Percentiles rank a stretch among this genome's conserved stretches.
Evolutionary conservation across 2,797 vertebrate genomes (phyloP).

Genomic region (Octomys mimax): DNA sequence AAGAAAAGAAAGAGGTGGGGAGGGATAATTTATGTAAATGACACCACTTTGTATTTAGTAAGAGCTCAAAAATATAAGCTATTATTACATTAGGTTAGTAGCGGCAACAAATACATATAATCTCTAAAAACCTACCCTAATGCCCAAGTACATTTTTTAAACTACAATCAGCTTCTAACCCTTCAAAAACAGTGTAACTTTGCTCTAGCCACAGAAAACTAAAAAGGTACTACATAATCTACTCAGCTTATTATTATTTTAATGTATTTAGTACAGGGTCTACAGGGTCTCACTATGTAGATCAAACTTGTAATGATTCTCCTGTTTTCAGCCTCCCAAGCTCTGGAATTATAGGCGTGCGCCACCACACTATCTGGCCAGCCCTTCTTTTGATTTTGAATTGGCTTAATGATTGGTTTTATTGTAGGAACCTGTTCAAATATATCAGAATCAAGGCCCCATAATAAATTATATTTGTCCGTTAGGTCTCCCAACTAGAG

Average conservation of each 20-base stretch:
- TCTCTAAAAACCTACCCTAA: neutral
- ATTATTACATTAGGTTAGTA: neutral
- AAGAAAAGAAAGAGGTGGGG: conserved; percentile 10
- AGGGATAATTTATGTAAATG: neutral
- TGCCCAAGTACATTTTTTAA: neutral
- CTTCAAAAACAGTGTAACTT: conserved; percentile 30
- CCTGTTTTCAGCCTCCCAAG: too few relatives aligned
- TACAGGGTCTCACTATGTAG: too few relatives aligned
- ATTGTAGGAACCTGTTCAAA: conserved; percentile 10
- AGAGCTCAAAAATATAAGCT: conserved; percentile 7
- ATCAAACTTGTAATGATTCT: too few relatives aligned
- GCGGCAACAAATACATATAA: conserved; percentile 2
- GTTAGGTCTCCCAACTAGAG: neutral
- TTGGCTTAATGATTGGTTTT: conserved; percentile 25
- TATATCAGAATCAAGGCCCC: neutral
- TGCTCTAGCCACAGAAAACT: neutral
- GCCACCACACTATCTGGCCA: too few relatives aligned
- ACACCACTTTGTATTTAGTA: neutral
- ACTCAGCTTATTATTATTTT: neutral
- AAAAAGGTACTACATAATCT: neutral
- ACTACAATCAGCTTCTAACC: neutral
- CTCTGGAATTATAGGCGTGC: too few relatives aligned
- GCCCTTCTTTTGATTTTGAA: neutral
- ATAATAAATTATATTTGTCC: conserved; percentile 35
- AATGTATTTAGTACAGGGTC: too few relatives aligned